Conservation (phyloP, 2,113 vertebrate species). For the Campylomormyrus numenius region DNA sequence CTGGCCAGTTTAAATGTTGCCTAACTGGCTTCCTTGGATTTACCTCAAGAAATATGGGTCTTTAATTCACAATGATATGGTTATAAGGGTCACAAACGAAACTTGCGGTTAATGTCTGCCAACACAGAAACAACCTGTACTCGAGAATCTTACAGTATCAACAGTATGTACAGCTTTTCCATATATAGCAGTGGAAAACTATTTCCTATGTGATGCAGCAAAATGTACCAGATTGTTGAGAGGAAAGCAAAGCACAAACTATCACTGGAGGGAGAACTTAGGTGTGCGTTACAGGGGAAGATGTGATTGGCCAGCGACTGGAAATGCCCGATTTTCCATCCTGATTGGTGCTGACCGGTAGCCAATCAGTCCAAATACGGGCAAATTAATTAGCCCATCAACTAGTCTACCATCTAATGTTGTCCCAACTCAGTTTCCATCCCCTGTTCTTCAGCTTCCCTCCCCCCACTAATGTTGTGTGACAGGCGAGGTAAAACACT, state of each 20-base stretch:
- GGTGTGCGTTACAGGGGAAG: background rate
- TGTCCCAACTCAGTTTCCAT: background rate
- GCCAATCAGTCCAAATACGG: background rate
- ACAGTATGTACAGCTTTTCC: background rate
- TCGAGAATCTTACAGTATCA: background rate
- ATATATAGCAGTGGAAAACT: background rate
- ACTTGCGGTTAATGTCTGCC: background rate
- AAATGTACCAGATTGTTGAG: background rate
- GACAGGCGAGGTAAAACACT: background rate
- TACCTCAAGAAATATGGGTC: background rate
- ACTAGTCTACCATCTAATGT: background rate
- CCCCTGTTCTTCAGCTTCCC: background rate
- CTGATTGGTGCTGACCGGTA: background rate
- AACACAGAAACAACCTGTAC: background rate
- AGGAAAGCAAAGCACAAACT: background rate
- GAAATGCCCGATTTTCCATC: background rate
- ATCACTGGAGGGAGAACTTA: background rate
- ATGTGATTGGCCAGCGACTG: background rate
- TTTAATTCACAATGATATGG: background rate
- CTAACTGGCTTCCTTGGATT: background rate
- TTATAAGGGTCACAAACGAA: background rate
- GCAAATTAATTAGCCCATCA: background rate
- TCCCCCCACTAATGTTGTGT: background rate
- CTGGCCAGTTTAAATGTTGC: background rate
- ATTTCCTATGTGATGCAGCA: background rate